Evolutionary conservation across 1,140 invertebrate species (phyloP).

Genomic region (Spodoptera litura): DNA sequence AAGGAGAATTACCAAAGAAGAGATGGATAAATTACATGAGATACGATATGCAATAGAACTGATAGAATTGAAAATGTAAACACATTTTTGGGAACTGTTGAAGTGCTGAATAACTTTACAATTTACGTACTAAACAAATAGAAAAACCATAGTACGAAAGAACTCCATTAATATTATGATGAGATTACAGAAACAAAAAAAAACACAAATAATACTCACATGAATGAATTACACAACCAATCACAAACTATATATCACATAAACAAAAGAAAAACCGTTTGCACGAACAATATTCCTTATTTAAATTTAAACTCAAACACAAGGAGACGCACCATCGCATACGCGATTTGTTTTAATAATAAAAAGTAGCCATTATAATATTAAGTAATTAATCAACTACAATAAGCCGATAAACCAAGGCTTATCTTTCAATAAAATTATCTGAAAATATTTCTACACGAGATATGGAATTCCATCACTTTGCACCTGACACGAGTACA

Average conservation of each 20-base stretch:
- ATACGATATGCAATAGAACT: too few species aligned
- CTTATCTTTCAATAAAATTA: slow-evolving; percentile 17
- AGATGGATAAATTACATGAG: too few species aligned
- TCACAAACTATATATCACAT: not conserved
- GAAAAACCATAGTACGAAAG: too few species aligned
- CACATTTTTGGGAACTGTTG: too few species aligned
- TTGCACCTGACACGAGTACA: not conserved
- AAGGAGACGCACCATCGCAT: slow-evolving; percentile 13
- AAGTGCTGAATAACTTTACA: too few species aligned
- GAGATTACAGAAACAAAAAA: not conserved
- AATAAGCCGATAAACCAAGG: slow-evolving; percentile 26
- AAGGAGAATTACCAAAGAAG: not conserved
- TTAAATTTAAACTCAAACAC: not conserved
- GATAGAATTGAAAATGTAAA: not conserved
- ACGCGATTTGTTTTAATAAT: not conserved
- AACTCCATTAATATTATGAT: too few species aligned
- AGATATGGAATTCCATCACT: not conserved
- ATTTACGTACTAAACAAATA: too few species aligned
- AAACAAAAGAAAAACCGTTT: not conserved
- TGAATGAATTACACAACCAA: not conserved
- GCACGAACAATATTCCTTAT: not conserved
- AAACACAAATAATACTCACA: not conserved
- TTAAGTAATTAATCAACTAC: slow-evolving; percentile 32
- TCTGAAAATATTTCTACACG: slow-evolving; percentile 20
- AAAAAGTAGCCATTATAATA: slow-evolving; percentile 1